phyloP scores from a whole-genome alignment of 2,888 invertebrate species.

The Coenonympha arcania region DNA sequence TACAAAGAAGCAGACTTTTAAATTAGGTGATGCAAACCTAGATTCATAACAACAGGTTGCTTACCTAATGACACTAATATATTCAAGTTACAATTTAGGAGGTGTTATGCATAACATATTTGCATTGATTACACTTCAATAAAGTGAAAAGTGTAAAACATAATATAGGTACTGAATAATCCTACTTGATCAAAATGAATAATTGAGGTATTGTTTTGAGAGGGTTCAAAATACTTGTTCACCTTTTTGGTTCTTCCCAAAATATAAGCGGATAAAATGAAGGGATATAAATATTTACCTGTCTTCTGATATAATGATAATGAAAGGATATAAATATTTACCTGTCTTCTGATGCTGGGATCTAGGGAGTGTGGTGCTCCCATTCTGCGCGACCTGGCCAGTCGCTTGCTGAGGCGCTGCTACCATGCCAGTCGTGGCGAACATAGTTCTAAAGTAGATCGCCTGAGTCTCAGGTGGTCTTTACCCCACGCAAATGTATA shows the following conservation, averaged over 20 bases:
- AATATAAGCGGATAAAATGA: too few species aligned
- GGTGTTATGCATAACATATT: not conserved
- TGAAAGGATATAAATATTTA: too few species aligned
- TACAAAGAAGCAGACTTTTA: not conserved
- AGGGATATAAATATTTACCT: too few species aligned
- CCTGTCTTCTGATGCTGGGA: slow-evolving; percentile 71
- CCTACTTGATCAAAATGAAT: too few species aligned
- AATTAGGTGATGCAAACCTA: not conserved
- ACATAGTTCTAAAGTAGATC: slow-evolving; percentile 50
- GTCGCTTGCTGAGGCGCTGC: slow-evolving; percentile 64
- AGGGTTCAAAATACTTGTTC: too few species aligned
- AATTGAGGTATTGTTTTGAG: too few species aligned
- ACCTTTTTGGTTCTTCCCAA: too few species aligned
- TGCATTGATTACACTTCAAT: not conserved
- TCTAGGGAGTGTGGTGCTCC: slow-evolving; percentile 65
- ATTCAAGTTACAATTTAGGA: not conserved
- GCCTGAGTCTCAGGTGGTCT: slow-evolving; percentile 63
- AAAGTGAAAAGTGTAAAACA: not conserved
- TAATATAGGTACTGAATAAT: not conserved
- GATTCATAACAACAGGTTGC: not conserved
- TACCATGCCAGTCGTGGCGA: slow-evolving; percentile 62
- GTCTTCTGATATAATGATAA: too few species aligned
- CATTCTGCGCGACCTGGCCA: slow-evolving; percentile 63
- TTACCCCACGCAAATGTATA: slow-evolving; percentile 57
- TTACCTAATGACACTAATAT: not conserved